A percentile compares a stretch with the other conserved stretches of the same genome.
Evolutionary conservation across 1,140 invertebrate genomes (phyloP).

Genomic region (Tyrophagus putrescentiae): DNA sequence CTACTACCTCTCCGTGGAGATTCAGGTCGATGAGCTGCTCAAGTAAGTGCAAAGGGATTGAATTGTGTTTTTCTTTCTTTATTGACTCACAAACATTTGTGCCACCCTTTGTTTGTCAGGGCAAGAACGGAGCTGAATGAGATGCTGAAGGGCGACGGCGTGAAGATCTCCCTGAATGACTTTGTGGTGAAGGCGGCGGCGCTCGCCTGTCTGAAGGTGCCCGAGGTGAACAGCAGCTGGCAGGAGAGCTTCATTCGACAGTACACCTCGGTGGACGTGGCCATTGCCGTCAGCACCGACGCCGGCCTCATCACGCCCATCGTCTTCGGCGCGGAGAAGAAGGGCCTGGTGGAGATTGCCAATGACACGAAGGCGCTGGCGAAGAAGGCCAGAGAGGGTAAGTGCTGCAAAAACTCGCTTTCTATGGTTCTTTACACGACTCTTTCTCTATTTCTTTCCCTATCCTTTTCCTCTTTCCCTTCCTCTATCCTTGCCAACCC

Average conservation of each 20-base stretch:
- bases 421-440: no score
- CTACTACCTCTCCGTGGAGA: slow-evolving; percentile 80
- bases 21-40: slow-evolving; percentile 62
- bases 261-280: slow-evolving; percentile 85
- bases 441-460: no score
- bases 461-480: no score
- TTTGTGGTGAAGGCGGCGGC: slow-evolving; percentile 93
- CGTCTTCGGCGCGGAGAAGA: slow-evolving; percentile 71
- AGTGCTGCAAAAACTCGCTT: no score
- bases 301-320: slow-evolving; percentile 95
- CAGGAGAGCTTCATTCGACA: slow-evolving; percentile 84
- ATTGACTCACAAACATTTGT: neutral
- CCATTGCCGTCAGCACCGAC: slow-evolving; percentile 88
- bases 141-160: slow-evolving; percentile 57
- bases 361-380: slow-evolving; percentile 69
- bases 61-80: slow-evolving; percentile 24
- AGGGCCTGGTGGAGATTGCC: slow-evolving; percentile 72
- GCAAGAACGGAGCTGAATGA: slow-evolving; percentile 58
- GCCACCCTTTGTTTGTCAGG: slow-evolving; percentile 30
- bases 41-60: slow-evolving; percentile 37
- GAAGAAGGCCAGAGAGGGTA: slow-evolving; percentile 69
- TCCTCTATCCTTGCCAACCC: no score
- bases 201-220: slow-evolving; percentile 75
- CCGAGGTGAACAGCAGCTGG: slow-evolving; percentile 90
- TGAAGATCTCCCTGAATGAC: slow-evolving; percentile 89